Evolutionary conservation across 2,888 invertebrate genomes (phyloP).

Genomic region (Lithodes maja): DNA sequence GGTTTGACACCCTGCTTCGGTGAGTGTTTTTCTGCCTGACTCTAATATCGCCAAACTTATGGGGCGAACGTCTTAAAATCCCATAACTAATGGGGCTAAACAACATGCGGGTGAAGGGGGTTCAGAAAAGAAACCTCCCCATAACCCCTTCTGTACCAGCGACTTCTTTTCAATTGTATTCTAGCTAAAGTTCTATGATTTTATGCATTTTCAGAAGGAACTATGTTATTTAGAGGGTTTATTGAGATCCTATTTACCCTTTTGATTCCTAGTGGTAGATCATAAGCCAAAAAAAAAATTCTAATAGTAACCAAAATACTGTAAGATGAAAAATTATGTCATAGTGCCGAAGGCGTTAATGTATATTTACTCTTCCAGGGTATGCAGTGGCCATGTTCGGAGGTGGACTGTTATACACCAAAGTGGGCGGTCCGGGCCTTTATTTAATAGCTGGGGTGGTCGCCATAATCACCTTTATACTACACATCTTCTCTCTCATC

Average conservation of each 20-base stretch:
- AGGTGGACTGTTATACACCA: constrained; percentile 41
- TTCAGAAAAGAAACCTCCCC: too few relatives aligned
- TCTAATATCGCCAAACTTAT: too few relatives aligned
- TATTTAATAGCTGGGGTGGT: constrained; percentile 41
- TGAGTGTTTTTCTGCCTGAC: too few relatives aligned
- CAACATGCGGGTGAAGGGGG: too few relatives aligned
- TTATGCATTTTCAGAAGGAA: not conserved
- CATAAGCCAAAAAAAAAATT: not conserved
- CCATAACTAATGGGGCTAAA: too few relatives aligned
- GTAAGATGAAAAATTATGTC: not conserved
- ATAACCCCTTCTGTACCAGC: too few relatives aligned
- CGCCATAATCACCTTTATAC: constrained; percentile 14
- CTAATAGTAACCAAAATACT: not conserved
- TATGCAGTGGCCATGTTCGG: constrained; percentile 46
- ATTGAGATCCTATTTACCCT: too few relatives aligned
- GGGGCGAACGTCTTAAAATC: too few relatives aligned
- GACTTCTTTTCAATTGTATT: not conserved
- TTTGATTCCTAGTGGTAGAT: too few relatives aligned
- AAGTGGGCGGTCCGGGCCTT: constrained; percentile 39
- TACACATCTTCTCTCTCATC: constrained; percentile 38
- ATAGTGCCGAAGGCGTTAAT: not conserved
- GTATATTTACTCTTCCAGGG: constrained; percentile 23
- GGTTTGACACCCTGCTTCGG: too few relatives aligned
- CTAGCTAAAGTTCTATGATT: not conserved
- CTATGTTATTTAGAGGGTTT: not conserved